Evolutionary conservation across 1,140 invertebrate genomes (phyloP).

Genomic region (Eulimnadia texana): DNA sequence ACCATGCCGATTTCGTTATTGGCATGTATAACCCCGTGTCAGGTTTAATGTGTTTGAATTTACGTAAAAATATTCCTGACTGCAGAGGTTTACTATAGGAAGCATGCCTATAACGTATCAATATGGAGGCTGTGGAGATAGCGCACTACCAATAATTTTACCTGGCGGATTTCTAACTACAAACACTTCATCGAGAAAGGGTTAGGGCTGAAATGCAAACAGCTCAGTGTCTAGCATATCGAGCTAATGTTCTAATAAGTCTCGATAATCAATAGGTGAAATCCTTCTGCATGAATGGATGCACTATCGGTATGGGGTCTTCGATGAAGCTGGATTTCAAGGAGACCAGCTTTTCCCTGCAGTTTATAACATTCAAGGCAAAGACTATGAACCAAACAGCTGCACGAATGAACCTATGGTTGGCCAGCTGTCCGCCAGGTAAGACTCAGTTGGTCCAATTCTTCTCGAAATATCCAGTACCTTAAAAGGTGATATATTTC

Average conservation of each 20-base stretch:
- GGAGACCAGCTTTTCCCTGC: conserved; percentile 41
- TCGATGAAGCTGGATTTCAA: conserved; percentile 45
- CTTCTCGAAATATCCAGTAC: no score
- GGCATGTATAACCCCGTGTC: background rate
- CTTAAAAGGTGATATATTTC: no score
- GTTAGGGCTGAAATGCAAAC: no score
- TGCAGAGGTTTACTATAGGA: background rate
- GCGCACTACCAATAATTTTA: background rate
- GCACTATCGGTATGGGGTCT: conserved; percentile 51
- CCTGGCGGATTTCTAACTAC: background rate
- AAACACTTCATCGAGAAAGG: background rate
- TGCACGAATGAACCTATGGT: conserved; percentile 27
- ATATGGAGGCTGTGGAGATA: background rate
- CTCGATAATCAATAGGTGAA: conserved; percentile 28
- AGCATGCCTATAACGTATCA: background rate
- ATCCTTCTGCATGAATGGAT: conserved; percentile 47
- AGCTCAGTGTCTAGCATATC: background rate
- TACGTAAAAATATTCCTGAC: no score
- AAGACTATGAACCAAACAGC: conserved; percentile 31
- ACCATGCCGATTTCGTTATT: background rate
- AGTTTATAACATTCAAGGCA: conserved; percentile 20
- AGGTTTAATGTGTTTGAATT: background rate
- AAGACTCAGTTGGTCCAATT: background rate
- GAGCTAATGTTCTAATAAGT: background rate
- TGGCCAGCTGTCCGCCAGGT: background rate